Percentiles rank a stretch among this genome's conserved stretches.
Evolutionary conservation across 1,140 invertebrate species (phyloP).

Genomic region (Drosophila varians): DNA sequence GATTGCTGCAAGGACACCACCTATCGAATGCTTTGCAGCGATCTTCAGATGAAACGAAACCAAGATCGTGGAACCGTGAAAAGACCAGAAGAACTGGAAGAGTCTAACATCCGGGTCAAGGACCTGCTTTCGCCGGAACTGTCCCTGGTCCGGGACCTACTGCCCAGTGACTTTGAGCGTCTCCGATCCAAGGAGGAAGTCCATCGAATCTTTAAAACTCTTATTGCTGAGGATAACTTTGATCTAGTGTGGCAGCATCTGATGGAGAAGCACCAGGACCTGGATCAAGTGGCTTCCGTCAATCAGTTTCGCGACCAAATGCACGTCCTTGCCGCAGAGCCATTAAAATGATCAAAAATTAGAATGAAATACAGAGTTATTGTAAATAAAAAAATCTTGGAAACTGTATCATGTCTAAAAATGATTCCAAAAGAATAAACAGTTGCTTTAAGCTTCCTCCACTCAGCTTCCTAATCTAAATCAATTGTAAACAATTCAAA

Average conservation of each 20-base stretch:
- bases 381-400: too few relatives aligned
- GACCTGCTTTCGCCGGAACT: constrained; percentile 54
- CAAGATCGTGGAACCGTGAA: neutral
- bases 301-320: constrained; percentile 47
- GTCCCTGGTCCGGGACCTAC: constrained; percentile 28
- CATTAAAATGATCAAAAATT: neutral
- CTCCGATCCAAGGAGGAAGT: constrained; percentile 52
- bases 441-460: neutral
- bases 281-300: constrained; percentile 29
- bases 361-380: too few relatives aligned
- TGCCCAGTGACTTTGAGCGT: constrained; percentile 39
- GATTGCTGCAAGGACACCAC: constrained; percentile 51
- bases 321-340: neutral
- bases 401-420: too few relatives aligned
- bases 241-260: constrained; percentile 53
- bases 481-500: neutral
- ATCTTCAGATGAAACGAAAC: constrained; percentile 34
- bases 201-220: constrained; percentile 43
- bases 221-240: constrained; percentile 38
- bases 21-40: constrained; percentile 59
- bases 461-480: too few relatives aligned
- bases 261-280: constrained; percentile 5
- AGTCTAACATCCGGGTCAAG: constrained; percentile 19
- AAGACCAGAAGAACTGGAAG: neutral
- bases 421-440: too few relatives aligned